Evolutionary conservation across 1,140 invertebrate species (phyloP), one percentile per base, ranked within the genome.

Genomic region (Dufourea novaeangliae): DNA sequence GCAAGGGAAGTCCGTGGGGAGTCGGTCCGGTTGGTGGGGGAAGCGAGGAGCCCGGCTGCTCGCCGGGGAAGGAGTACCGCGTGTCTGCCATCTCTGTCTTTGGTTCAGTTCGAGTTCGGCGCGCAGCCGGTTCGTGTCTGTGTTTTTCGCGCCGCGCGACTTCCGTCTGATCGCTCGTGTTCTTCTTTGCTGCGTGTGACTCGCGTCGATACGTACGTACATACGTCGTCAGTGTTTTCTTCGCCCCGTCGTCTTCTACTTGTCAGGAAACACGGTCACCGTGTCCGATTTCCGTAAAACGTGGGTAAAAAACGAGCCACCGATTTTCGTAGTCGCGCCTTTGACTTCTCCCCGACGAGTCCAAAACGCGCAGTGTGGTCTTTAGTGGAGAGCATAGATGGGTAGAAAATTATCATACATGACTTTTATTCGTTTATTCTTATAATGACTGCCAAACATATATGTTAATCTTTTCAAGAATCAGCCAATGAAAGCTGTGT

Each of bases 31-130:
- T n/a, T n/a, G 22, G 73, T 46, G 63, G 29, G 68, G 54, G 57
- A 1, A 70, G 29, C 27, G 64, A 39, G 54, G 20, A 59, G 71
- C 11, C 46, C 37, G 66, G 76, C 61, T 46, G 50, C 44, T 34
- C 17, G 64, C 57, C 64, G 69, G 78, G n/a, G 81, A 74, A 74
- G 68, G 80, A 75, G 70, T 70, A 80, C 73, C 81, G 84, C 83
- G 75, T 80, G 86, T 84, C 66, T 80, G 61, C 81, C 84, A 64
- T 85, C 85, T 87, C 85, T 84, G 68, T 85, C 79, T 78, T 72
- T 72, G 71, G 81, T 73, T 85, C 68, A 87, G 80, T 86, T 71
- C 64, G 80, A 82, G 84, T 82, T 87, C 82, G 88, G 79, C 87
- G 86, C 66, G 85, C 86, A 61, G 71, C 78, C 77, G 61, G 52